A percentile compares a stretch with the other conserved stretches of the same genome.
These are phyloP conservation scores for Spinus pinus DNA, from an alignment of 2,797 vertebrate genomes.

Conservation along the genomic window DNA sequence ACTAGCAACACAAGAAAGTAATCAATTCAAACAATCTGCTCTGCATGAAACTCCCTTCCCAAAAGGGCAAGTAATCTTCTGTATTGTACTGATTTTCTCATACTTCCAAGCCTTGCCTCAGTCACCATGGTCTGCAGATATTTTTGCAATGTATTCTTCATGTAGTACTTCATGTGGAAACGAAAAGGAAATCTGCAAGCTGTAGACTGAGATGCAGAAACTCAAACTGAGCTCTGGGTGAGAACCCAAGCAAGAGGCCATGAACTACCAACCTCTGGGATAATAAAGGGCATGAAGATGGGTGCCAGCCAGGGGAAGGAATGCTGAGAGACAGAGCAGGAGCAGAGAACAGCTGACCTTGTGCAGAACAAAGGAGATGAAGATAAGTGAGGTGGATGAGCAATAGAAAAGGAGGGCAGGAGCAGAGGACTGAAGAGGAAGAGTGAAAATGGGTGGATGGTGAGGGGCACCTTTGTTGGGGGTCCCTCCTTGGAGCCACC, in stretches of 20 bases:
- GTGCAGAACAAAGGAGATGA: background rate
- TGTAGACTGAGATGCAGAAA: background rate
- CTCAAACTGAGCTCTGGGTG: background rate
- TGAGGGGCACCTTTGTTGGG: accelerated
- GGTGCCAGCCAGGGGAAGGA: background rate
- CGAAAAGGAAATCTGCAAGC: background rate
- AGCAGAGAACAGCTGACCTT: accelerated
- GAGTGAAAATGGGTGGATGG: background rate
- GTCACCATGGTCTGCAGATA: background rate
- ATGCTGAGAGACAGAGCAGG: background rate
- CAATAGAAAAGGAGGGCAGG: background rate
- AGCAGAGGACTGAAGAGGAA: background rate
- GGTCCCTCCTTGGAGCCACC: accelerated
- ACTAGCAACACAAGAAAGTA: conserved; percentile 23
- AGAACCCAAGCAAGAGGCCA: accelerated
- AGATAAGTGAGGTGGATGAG: accelerated
- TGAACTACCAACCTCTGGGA: background rate
- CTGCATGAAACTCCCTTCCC: conserved; percentile 18
- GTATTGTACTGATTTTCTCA: background rate
- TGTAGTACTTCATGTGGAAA: background rate
- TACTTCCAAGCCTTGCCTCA: background rate
- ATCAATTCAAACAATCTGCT: conserved; percentile 47
- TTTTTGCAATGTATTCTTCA: background rate
- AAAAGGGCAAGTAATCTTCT: conserved; percentile 13
- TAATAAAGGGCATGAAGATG: background rate